phyloP scores from a whole-genome alignment of 2,113 vertebrate genomes.

The Vulpes ferrilata region DNA sequence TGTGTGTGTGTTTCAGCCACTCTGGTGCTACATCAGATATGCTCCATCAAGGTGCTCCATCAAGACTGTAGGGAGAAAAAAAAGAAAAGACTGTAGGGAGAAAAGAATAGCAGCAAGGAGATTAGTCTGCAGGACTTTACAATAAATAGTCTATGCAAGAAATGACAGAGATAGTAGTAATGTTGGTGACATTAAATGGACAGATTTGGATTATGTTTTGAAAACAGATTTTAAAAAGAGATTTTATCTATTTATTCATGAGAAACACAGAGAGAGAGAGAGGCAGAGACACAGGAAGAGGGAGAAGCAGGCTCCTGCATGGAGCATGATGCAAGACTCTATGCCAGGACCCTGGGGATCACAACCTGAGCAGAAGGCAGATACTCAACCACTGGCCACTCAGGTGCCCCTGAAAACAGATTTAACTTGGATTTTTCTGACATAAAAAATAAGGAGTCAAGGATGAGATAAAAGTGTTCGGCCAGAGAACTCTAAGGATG shows the following conservation, averaged over 20 bases:
- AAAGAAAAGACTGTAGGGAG: background rate
- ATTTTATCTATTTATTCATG: too few relatives aligned
- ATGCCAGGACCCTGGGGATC: too few relatives aligned
- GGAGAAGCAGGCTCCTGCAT: too few relatives aligned
- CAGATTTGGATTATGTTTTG: background rate
- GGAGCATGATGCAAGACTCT: too few relatives aligned
- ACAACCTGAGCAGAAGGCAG: too few relatives aligned
- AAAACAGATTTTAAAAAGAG: background rate
- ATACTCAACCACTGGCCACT: too few relatives aligned
- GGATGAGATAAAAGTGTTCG: background rate
- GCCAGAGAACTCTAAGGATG: background rate
- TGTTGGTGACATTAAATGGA: background rate
- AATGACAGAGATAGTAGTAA: background rate
- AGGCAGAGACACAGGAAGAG: too few relatives aligned
- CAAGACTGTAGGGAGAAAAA: background rate
- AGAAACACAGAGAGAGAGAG: too few relatives aligned
- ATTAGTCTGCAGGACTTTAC: background rate
- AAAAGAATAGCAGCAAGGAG: background rate
- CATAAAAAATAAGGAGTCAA: background rate
- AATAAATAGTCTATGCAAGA: background rate
- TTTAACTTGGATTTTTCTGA: conserved; percentile 12
- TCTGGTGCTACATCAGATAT: background rate
- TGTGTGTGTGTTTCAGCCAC: background rate
- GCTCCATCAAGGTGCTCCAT: background rate
- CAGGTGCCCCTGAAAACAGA: background rate